Conservation (phyloP, 53 echinoderm and acorn worm species). For the Holothuria scabra region DNA sequence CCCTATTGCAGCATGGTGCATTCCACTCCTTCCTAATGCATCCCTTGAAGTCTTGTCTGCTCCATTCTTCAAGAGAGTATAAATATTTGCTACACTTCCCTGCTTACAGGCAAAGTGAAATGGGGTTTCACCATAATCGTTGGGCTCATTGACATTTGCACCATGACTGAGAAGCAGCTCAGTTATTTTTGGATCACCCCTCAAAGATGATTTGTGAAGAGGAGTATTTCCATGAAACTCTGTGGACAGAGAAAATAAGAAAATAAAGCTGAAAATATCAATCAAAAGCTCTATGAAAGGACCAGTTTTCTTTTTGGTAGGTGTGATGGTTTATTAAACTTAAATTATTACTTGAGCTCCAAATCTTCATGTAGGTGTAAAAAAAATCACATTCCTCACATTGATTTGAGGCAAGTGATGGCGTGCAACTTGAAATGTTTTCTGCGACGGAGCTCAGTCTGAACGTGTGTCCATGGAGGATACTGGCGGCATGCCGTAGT, state of each 20-base stretch:
- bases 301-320: too few species aligned
- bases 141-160: conserved; percentile 67
- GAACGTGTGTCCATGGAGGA: too few species aligned
- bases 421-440: too few species aligned
- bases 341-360: too few species aligned
- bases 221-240: conserved; percentile 91
- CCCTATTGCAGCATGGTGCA: conserved; percentile 88
- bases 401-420: too few species aligned
- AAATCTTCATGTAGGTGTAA: too few species aligned
- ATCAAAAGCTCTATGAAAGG: not conserved
- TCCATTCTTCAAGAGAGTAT: conserved; percentile 67
- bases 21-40: conserved; percentile 69
- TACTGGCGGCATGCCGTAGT: too few species aligned
- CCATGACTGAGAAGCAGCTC: conserved; percentile 76
- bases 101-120: conserved; percentile 94
- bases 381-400: too few species aligned
- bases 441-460: too few species aligned
- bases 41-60: conserved; percentile 68
- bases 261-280: not conserved
- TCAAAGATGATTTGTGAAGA: conserved; percentile 83
- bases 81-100: conserved; percentile 75
- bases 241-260: conserved; percentile 22
- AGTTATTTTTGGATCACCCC: conserved; percentile 79
- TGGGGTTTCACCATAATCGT: conserved; percentile 90
- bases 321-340: too few species aligned